Base-by-base conservation (phyloP, 2,888 invertebrate genomes). In the Sesia bembeciformis region DNA sequence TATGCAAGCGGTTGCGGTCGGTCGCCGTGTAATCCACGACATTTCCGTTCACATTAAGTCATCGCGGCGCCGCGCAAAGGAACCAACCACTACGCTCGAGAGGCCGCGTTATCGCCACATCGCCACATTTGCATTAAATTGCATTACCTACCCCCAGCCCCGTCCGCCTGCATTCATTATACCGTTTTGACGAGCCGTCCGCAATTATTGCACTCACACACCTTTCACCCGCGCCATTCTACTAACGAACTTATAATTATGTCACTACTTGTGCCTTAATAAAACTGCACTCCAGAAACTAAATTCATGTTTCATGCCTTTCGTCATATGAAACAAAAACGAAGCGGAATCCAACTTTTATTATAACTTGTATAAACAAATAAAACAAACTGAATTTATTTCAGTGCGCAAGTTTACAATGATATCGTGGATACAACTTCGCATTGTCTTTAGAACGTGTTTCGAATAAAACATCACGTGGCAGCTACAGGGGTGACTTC, bases 61-160 rank as follows among this genome's bases (percentile, higher is more conserved):
- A 67, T 68, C 62, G 62, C 52, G 54, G 52, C 58, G 59, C 54
- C 62, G 56, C 54, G 60, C 62, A 57, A 60, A 53, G 52, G 50
- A 39, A 50, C 40, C 60, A 39, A 50, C 40, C 60, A 46, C 46
- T 46, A 8, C n/a, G 55, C 62, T 60, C 65, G 62, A 62, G 58
- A 68, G 62, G 64, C 63, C 62, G 64, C 67, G 63, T 69, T 78
- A 75, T 78, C 73, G 68, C 62, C 62, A 69, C 56, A 53, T 40
- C 39, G 4, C 51, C 67, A 69, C 74, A 84, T 85, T 84, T 81
- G 76, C 78, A 85, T 85, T 72, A 73, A 79, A 83, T 82, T 84
- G 77, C 78, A 78, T 76, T 72, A 71, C 57, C 54, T 72, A 71
- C 57, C 54, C 43, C 43, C 46, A 23, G 53, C 62, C 62, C 59